These are phyloP conservation scores for Orientallactaga bullata DNA, from an alignment of 2,113 vertebrate genomes.

Conservation along the genomic window DNA sequence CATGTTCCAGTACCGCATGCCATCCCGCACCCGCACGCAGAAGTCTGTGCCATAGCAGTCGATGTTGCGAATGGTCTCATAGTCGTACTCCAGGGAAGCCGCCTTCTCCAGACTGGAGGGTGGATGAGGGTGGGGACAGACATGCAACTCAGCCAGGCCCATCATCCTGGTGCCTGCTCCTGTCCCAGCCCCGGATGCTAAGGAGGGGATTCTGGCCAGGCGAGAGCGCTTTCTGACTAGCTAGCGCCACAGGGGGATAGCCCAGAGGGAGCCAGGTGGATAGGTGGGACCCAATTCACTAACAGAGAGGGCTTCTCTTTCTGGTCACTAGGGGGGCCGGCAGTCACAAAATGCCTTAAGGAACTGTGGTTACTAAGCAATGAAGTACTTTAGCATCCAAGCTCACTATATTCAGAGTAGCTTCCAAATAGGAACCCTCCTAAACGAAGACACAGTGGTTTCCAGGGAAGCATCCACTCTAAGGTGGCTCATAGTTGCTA, in stretches of 20 bases:
- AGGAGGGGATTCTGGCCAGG: neutral
- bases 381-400: neutral
- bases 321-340: neutral
- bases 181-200: slow-evolving; percentile 72
- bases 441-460: neutral
- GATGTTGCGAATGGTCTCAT: slow-evolving; percentile 94
- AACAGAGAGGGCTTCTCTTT: neutral
- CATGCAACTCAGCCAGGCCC: slow-evolving; percentile 78
- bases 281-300: neutral
- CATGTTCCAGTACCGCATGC: slow-evolving; percentile 98
- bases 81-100: slow-evolving; percentile 89
- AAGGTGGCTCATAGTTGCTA: neutral
- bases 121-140: slow-evolving; percentile 66
- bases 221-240: neutral
- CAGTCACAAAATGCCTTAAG: neutral
- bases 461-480: slow-evolving; percentile 20
- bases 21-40: slow-evolving; percentile 94
- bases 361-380: neutral
- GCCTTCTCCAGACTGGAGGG: slow-evolving; percentile 84
- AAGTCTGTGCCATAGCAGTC: slow-evolving; percentile 94
- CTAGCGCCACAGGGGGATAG: neutral
- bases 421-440: neutral
- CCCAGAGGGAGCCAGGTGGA: neutral
- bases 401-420: neutral
- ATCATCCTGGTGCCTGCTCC: neutral